Conservation (phyloP, 2,113 vertebrate species). For the Centropristis striata region DNA sequence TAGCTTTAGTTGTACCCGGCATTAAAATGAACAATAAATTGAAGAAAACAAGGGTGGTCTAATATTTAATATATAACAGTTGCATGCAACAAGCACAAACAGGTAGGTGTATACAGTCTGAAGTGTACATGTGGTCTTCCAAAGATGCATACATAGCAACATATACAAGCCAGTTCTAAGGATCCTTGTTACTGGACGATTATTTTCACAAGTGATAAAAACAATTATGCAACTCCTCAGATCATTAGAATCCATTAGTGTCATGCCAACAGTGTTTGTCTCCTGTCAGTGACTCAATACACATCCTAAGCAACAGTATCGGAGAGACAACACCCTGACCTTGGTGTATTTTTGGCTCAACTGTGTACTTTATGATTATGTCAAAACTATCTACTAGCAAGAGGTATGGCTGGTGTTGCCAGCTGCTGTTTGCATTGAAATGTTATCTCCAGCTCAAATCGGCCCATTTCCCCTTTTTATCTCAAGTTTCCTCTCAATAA, state of each 20-base stretch:
- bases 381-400: not conserved
- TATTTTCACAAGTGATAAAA: not conserved
- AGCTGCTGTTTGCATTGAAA: not conserved
- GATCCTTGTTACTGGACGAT: too few relatives aligned
- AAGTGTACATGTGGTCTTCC: too few relatives aligned
- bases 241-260: not conserved
- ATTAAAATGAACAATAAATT: too few relatives aligned
- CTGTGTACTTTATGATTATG: too few relatives aligned
- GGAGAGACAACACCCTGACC: not conserved
- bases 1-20: too few relatives aligned
- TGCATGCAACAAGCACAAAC: constrained; percentile 10
- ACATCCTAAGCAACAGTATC: not conserved
- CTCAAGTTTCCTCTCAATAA: not conserved
- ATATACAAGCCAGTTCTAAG: not conserved
- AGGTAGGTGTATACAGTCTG: not conserved
- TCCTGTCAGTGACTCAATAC: not conserved
- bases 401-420: not conserved
- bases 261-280: not conserved
- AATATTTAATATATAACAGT: too few relatives aligned
- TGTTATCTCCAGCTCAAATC: not conserved
- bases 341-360: not conserved
- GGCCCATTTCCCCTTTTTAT: not conserved
- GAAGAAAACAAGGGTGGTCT: too few relatives aligned
- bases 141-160: not conserved
- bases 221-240: not conserved